Evolutionary conservation across 2,113 vertebrate genomes (phyloP).

Genomic region (Aptenodytes patagonicus): DNA sequence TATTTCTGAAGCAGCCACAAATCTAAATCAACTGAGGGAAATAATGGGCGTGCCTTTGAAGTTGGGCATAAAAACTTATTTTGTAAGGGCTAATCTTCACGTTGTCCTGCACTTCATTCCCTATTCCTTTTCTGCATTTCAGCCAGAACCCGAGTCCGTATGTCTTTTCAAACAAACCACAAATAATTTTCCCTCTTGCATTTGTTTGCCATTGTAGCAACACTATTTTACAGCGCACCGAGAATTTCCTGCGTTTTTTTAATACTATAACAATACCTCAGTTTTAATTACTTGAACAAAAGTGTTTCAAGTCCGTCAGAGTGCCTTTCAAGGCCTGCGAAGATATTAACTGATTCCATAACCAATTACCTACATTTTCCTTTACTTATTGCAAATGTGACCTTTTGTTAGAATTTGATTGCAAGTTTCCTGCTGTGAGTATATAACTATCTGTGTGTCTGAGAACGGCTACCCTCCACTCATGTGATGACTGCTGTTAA

Average conservation of each 20-base stretch:
- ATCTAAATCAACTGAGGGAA: not conserved
- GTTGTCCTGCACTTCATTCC: not conserved
- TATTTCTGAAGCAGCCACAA: rapidly evolving
- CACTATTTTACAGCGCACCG: not conserved
- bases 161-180: not conserved
- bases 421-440: conserved; percentile 82
- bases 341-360: conserved; percentile 82
- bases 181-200: not conserved
- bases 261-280: conserved; percentile 72
- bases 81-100: not conserved
- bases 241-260: conserved; percentile 20
- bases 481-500: conserved; percentile 83
- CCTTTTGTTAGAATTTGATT: conserved; percentile 93
- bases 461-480: conserved; percentile 67
- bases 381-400: conserved; percentile 97
- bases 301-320: conserved; percentile 84
- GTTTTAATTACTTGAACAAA: conserved; percentile 88
- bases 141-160: not conserved
- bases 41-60: not conserved
- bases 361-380: conserved; percentile 92
- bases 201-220: not conserved
- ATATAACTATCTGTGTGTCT: conserved; percentile 67
- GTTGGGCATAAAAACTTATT: not conserved
- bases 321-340: conserved; percentile 75
- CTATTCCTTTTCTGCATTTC: not conserved